Evolutionary conservation across 2,888 invertebrate genomes (phyloP), one percentile per base, ranked within the genome.

Genomic region (Agonopterix subpropinquella): DNA sequence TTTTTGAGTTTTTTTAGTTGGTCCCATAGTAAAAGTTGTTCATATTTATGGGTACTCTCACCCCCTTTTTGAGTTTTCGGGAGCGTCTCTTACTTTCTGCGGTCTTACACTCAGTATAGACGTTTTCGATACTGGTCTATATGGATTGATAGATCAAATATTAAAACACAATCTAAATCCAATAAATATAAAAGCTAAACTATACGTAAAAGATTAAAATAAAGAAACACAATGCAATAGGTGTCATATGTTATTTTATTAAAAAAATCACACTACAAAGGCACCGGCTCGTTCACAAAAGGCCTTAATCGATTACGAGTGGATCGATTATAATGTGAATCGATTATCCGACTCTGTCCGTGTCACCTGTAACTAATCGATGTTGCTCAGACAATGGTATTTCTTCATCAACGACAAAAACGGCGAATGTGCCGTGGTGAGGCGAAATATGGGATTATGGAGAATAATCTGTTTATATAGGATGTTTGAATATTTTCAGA

Each of bases 381-480:
- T 64, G 54, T 58, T 60, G 67, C 58, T 64, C 70, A 63, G 69
- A 76, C 82, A 83, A 84, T 84, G 68, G 76, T 77, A 82, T 84
- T 85, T 80, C 83, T 85, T 84, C 80, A 83, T 84, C 82, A 80
- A 71, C 70, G 75, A 85, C 84, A 84, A 80, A 82, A 82, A 80
- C 81, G 67, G 70, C 70, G 67, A 70, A 68, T 72, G 67, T 66
- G 67, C 58, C 65, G 73, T 62, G 56, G 58, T 65, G 73, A 62
- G 56, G 59, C 77, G 69, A 82, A 79, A 79, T 81, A 80, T 80
- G 72, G 73, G 73, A 80, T 78, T 79, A 79, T 70, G 75, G 69
- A 64, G 59, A 61, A 63, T 68, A 73, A 66, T 64, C 56, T 28
- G 41, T 49, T 41, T 50, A 59, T 76, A 84, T 62, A 79, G 73